Evolutionary conservation across 2,113 vertebrate species (phyloP).

Genomic region (Rhynchomys soricoides): DNA sequence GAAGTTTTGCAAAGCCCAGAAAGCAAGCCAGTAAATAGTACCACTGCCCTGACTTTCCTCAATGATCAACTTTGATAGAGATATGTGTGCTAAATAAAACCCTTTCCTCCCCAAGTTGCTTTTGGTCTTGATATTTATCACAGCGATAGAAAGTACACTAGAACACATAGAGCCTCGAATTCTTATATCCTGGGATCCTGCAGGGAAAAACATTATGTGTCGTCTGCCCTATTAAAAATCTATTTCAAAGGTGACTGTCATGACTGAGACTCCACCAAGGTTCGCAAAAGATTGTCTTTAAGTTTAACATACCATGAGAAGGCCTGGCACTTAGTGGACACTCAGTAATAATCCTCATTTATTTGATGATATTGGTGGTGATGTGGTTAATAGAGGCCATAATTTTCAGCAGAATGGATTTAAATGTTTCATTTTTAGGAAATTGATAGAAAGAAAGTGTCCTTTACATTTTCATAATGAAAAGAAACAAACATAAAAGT

Average conservation of each 20-base stretch:
- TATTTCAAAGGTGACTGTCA: neutral
- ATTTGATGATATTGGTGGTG: neutral
- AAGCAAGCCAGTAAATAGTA: neutral
- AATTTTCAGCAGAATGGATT: neutral
- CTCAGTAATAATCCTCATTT: neutral
- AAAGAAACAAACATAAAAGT: neutral
- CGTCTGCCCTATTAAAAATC: neutral
- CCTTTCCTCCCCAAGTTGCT: neutral
- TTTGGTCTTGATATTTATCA: neutral
- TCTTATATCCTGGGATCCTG: neutral
- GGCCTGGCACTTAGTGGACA: neutral
- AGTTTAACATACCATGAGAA: neutral
- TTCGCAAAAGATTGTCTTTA: neutral
- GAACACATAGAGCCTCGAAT: neutral
- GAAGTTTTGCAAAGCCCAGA: neutral
- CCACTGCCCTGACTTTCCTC: neutral
- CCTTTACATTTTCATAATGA: neutral
- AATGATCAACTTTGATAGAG: neutral
- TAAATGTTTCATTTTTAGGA: neutral
- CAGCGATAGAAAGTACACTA: neutral
- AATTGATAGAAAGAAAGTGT: neutral
- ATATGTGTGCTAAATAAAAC: neutral
- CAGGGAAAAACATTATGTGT: neutral
- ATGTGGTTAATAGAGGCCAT: too few relatives aligned
- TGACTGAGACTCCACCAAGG: neutral